Base-by-base conservation (phyloP, 2,888 invertebrate species). In the Ephialtes manifestator region DNA sequence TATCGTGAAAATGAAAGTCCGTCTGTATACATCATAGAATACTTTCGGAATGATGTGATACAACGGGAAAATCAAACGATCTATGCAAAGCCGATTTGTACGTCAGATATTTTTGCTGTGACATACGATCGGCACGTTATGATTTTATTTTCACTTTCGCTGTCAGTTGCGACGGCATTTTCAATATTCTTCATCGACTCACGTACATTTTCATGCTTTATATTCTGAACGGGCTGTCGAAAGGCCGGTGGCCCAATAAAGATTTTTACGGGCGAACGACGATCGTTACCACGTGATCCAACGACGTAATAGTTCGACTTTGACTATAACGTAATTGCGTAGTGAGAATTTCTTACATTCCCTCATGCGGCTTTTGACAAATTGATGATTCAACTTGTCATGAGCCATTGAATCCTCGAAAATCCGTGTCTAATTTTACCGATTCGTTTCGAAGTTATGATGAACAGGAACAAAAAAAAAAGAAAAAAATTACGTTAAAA, bases 1-100 rank as follows among this genome's bases (percentile, higher is more conserved):
- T 82, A 85, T 86, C 86, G 86, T 86, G 85, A 87, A 86, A 87
- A 87, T 85, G 83, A 87, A 87, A 86, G 83, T 76, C 67, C 15
- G 31, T 48, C 31, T 51, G n/a, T 48, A 43, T 68, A 35, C n/a
- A 35, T 4, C 35, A 5, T 18, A 58, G 18, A 18, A 55, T 43
- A 83, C 85, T 87, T 84, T 85, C 84, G 67, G 78, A 82, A 75
- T 46, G 70, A 79, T 48, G 24, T 48, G 74, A 78, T 51, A 75
- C 48, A 78, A 68, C 67, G 71, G 68, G 58, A 75, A 65, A 60
- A 77, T 46, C n/a, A 15, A 63, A 63, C 39, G 28, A 13, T 3
- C 24, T 20, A 24, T 24, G 72, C 67, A 67, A 28, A 68, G 39
- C 53, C 55, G 39, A 24, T 60, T 60, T 5, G 4, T 48, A 51